Conservation (phyloP, 2,113 vertebrate species). For the Dicentrarchus labrax region DNA sequence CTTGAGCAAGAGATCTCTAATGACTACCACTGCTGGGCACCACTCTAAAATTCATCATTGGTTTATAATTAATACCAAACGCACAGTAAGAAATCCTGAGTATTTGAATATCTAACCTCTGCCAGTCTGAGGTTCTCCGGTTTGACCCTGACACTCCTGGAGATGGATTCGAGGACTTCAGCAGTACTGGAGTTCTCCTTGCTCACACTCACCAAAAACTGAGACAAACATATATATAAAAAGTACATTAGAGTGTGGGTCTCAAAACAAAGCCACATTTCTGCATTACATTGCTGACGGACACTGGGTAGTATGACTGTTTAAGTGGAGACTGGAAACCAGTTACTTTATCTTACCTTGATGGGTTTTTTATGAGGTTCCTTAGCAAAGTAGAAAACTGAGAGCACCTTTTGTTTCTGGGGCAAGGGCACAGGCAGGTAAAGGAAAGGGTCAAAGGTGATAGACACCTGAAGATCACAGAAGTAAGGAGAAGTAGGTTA, state of each 20-base stretch:
- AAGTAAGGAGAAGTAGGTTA: not conserved
- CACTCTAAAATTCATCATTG: too few species aligned
- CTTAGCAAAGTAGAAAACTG: constrained; percentile 95
- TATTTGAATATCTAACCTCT: constrained; percentile 85
- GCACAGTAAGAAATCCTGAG: not conserved
- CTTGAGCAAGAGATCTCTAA: not conserved
- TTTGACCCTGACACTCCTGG: constrained; percentile 91
- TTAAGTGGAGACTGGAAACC: too few species aligned
- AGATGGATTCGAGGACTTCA: constrained; percentile 94
- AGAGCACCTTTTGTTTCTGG: constrained; percentile 98
- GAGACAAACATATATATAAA: constrained; percentile 19
- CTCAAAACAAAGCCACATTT: not conserved
- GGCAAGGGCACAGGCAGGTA: constrained; percentile 96
- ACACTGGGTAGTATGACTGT: not conserved
- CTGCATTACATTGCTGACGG: not conserved
- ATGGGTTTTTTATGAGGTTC: constrained; percentile 97
- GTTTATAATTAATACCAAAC: too few species aligned
- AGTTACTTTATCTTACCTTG: constrained; percentile 86
- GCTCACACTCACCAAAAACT: constrained; percentile 97
- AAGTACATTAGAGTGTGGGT: not conserved
- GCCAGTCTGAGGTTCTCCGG: constrained; percentile 93
- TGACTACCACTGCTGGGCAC: too few species aligned
- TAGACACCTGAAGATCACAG: constrained; percentile 89
- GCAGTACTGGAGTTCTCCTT: constrained; percentile 95
- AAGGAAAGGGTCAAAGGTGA: constrained; percentile 98